Evolutionary conservation across 1,140 invertebrate genomes (phyloP), one percentile per base, ranked within the genome.

Genomic region (Ips typographus): DNA sequence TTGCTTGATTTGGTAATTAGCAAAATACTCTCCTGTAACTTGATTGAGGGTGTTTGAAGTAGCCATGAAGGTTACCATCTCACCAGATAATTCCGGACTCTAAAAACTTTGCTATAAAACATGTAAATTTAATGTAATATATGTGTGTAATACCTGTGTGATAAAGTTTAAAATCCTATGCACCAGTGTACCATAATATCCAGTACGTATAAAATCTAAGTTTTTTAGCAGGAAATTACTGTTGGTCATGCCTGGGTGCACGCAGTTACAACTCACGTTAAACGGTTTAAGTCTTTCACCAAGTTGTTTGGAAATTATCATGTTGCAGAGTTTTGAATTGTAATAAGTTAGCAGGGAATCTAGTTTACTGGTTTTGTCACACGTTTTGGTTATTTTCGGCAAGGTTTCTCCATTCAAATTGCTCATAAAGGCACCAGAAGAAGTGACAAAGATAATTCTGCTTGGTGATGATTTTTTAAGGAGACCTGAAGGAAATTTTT

Each of bases 211-310:
- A 22, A 22, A 22, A 22, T 22, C 22, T 22, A 22, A 22, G 22
- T 22, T 41, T 49, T 39, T 53, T 58, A 64, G 38, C 37, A 73
- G 41, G 56, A 74, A 69, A 42, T 61, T 70, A 2, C 72, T 72
- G 43, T 61, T 71, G 1, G 59, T 72, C 72, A 74, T 74, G 38
- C 85, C 85, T 39, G 86, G 86, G 75, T 86, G 83, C 6, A 84
- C 68, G 62, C 78, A 77, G 73, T 86, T 84, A 5, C 79, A 79
- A 55, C 76, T 82, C 1, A 87, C 79, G 36, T 81, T 79, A 47
- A 39, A 68, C 38, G 71, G 65, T 51, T 62, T 44, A 7, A 79
- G 63, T 67, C 65, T 73, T 40, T 72, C 51, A 2, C 76, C 66
- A 69, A 79, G 77, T 55, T 73, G 76, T 43, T 76, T 74, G 1